phyloP scores from a whole-genome alignment of 2,888 invertebrate genomes.

The Drosophila picticornis region DNA sequence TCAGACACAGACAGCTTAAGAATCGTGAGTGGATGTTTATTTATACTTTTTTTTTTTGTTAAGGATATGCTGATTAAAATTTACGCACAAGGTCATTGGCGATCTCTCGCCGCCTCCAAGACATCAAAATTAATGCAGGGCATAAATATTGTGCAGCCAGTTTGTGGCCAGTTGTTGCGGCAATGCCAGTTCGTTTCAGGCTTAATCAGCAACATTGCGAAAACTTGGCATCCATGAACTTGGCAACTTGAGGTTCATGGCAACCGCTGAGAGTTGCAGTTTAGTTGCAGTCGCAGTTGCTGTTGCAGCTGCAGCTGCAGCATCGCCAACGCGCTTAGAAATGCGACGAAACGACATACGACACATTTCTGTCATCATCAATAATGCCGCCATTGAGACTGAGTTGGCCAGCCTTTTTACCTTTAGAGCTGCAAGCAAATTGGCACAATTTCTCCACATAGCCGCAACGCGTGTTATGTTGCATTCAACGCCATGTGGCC shows the following conservation, averaged over 20 bases:
- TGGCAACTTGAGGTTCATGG: conserved; percentile 63
- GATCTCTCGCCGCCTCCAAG: conserved; percentile 41
- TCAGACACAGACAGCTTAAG: conserved; percentile 23
- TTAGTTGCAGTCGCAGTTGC: conserved; percentile 27
- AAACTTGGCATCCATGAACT: conserved; percentile 54
- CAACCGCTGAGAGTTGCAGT: conserved; percentile 20
- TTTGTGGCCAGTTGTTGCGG: conserved; percentile 10
- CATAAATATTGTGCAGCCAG: conserved; percentile 72
- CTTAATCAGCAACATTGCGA: conserved; percentile 64
- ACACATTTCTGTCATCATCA: conserved; percentile 82
- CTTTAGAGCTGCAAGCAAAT: conserved; percentile 62
- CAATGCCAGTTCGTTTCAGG: conserved; percentile 44
- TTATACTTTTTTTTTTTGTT: conserved; percentile 14
- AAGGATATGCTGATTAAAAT: conserved; percentile 72
- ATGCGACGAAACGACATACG: conserved; percentile 49
- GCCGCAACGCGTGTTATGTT: conserved; percentile 67
- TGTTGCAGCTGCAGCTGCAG: conserved; percentile 21
- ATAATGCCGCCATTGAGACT: conserved; percentile 73
- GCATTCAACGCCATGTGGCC: conserved; percentile 61
- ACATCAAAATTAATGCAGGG: conserved; percentile 72
- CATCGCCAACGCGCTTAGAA: conserved; percentile 47
- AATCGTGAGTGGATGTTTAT: conserved; percentile 27
- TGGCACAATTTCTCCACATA: conserved; percentile 76
- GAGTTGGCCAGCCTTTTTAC: conserved; percentile 38
- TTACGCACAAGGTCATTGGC: conserved; percentile 74